A percentile compares a stretch with the other conserved stretches of the same genome.
Evolutionary conservation across 2,797 vertebrate species (phyloP).

Genomic region (Mastacembelus armatus): DNA sequence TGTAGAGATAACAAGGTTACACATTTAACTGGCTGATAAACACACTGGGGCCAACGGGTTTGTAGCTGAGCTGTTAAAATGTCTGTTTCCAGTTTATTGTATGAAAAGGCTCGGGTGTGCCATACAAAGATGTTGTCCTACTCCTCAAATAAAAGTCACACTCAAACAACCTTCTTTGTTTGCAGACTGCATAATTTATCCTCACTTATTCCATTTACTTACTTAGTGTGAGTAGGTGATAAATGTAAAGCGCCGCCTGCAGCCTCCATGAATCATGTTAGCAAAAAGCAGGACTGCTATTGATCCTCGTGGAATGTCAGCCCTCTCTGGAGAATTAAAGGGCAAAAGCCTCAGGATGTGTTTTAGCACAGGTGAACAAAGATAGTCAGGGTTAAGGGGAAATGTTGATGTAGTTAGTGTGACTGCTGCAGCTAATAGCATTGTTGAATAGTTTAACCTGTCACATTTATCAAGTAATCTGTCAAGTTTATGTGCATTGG

Average conservation of each 20-base stretch:
- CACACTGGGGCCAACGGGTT: conserved; percentile 30
- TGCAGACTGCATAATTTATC: conserved; percentile 8
- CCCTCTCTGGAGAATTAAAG: conserved; percentile 39
- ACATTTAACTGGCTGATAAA: conserved; percentile 66
- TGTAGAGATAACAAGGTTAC: conserved; percentile 65
- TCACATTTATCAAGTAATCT: too few species aligned
- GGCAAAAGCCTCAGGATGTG: conserved; percentile 45
- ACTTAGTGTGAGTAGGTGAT: background rate
- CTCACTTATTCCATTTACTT: background rate
- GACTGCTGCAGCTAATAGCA: background rate
- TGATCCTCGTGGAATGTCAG: conserved; percentile 30
- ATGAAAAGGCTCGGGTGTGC: conserved; percentile 46
- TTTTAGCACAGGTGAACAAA: conserved; percentile 42
- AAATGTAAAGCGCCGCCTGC: background rate
- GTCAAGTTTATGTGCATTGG: too few species aligned
- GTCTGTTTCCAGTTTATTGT: conserved; percentile 30
- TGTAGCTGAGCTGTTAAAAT: conserved; percentile 20
- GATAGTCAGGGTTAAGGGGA: conserved; percentile 55
- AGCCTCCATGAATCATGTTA: conserved; percentile 13
- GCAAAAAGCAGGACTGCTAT: conserved; percentile 14
- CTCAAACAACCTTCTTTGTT: conserved; percentile 12
- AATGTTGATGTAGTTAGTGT: conserved; percentile 32
- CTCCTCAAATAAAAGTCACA: conserved; percentile 7
- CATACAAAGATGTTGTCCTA: background rate
- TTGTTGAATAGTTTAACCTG: background rate